A percentile compares a stretch with the other conserved stretches of the same genome.
These are phyloP conservation scores for Octodon degus DNA, from an alignment of 2,113 vertebrate species.

Conservation along the genomic window DNA sequence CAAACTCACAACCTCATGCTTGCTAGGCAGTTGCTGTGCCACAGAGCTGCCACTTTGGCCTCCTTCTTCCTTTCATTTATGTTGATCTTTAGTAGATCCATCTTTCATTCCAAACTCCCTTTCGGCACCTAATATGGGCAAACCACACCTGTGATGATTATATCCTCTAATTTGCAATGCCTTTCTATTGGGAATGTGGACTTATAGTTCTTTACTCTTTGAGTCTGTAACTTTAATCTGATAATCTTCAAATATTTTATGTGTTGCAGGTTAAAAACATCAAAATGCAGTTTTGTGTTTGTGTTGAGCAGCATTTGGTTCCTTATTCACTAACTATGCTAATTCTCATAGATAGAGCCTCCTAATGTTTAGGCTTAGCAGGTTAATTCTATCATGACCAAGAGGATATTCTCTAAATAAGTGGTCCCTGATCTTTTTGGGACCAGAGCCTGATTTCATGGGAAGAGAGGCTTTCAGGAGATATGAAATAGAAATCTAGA, in stretches of 20 bases:
- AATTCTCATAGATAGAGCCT: neutral
- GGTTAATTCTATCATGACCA: neutral
- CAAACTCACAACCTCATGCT: too few relatives aligned
- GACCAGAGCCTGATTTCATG: neutral
- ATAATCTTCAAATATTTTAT: neutral
- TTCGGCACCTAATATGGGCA: neutral
- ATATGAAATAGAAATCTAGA: neutral
- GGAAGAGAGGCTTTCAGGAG: neutral
- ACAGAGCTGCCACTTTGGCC: too few relatives aligned
- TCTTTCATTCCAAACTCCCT: neutral
- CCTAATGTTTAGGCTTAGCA: neutral
- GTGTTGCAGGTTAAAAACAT: conserved; percentile 1
- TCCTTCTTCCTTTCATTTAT: neutral
- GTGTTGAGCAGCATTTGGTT: neutral
- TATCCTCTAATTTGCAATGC: neutral
- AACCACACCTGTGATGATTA: neutral
- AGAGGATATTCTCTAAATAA: neutral
- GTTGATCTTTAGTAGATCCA: neutral
- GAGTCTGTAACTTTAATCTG: neutral
- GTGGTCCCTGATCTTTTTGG: neutral
- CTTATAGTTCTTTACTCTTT: neutral
- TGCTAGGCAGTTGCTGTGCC: too few relatives aligned
- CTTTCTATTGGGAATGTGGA: neutral
- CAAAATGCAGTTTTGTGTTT: neutral
- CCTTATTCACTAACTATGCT: neutral